Conservation (phyloP, 1,140 invertebrate species). For the Phthorimaea operculella region DNA sequence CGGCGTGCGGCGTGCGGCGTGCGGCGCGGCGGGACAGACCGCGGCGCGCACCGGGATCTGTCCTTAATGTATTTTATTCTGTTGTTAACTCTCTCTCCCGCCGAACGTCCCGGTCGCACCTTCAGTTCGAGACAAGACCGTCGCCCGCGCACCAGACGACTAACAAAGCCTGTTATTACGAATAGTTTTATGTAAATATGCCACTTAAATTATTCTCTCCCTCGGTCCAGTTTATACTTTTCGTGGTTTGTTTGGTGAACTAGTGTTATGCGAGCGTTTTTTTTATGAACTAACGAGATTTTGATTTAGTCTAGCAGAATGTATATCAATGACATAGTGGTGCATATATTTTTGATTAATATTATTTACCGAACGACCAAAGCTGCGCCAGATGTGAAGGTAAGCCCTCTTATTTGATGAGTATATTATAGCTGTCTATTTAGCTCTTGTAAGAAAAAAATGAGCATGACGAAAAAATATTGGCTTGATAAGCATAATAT, state of each 20-base stretch:
- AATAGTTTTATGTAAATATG: slow-evolving; percentile 40
- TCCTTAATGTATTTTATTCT: slow-evolving; percentile 57
- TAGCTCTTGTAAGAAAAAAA: too few species aligned
- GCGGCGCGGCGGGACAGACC: slow-evolving; percentile 12
- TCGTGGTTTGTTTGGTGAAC: slow-evolving; percentile 44
- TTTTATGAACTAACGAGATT: not conserved
- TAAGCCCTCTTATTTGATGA: slow-evolving; percentile 19
- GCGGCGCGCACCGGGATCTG: slow-evolving; percentile 40
- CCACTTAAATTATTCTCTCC: slow-evolving; percentile 24
- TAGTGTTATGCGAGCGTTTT: slow-evolving; percentile 27
- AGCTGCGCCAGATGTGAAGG: slow-evolving; percentile 42
- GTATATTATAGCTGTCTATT: too few species aligned
- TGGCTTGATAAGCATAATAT: too few species aligned
- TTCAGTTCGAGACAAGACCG: not conserved
- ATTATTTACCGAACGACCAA: slow-evolving; percentile 40
- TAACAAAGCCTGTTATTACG: slow-evolving; percentile 5
- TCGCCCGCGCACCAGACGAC: not conserved
- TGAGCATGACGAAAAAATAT: too few species aligned
- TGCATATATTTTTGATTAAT: slow-evolving; percentile 45
- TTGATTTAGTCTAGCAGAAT: slow-evolving; percentile 35
- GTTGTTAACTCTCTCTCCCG: slow-evolving; percentile 45
- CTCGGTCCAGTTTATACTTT: slow-evolving; percentile 22
- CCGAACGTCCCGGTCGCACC: slow-evolving; percentile 36
- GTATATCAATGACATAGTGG: slow-evolving; percentile 47
- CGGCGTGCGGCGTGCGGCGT: slow-evolving; percentile 24